Evolutionary conservation across 2,113 vertebrate species (phyloP), one percentile per base, ranked within the genome.

Genomic region (Pseudois nayaur): DNA sequence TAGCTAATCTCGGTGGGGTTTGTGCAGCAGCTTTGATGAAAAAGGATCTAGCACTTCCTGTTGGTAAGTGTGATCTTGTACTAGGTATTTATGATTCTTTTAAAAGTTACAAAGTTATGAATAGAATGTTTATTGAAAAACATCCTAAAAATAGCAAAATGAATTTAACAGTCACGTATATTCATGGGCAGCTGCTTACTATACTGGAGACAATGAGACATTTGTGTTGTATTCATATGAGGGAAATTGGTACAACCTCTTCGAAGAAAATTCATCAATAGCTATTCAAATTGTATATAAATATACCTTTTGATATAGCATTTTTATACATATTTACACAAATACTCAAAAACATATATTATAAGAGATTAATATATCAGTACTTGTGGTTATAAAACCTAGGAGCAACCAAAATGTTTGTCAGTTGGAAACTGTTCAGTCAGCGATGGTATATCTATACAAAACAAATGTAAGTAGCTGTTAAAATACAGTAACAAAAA

Each of bases 11-110:
- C 83, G 99, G 99, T 95, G 99, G 99, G 60, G 99, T 99, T 67
- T 99, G 99, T 98, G 99, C 99, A 78, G 99, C 99, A 91, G 99
- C 99, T 92, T 99, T 99, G 90, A 99, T 99, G 99, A 99, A 99
- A 98, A 99, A 99, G 98, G 99, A 99, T 95, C 98, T 99, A 94
- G 99, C 99, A 0, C 99, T 99, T 97, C 99, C 99, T 60, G 99
- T 99, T 98, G 99, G 99, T 99, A 99, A 98, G 98, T 97, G 17
- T 92, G 87, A 5, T 96, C 50, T 82, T 59, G 33, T 45, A 89
- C 6, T 45, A 52, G 79, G 29, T 89, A 3, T 89, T 93, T 33
- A 59, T 74, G 11, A 81, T 31, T 76, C 43, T 43, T 43, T 8
- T 0, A 27, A 76, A 76, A 27, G 13, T 76, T 76, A 27, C 6